These are phyloP conservation scores for Tetrao urogallus DNA, from an alignment of 2,113 vertebrate genomes.

Conservation along the genomic window DNA sequence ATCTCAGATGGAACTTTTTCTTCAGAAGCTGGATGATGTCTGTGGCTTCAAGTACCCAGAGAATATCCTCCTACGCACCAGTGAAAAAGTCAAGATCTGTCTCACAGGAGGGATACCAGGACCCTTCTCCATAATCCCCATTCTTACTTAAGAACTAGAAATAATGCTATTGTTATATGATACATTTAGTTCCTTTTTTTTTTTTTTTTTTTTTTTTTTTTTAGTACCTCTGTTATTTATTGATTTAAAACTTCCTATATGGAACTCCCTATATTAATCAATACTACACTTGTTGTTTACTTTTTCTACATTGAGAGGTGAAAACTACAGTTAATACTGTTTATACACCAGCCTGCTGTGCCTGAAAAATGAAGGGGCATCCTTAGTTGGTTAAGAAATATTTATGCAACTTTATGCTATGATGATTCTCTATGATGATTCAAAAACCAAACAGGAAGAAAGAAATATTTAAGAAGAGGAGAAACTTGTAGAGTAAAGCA, in stretches of 20 bases:
- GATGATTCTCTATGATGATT: not conserved
- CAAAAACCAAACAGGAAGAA: not conserved
- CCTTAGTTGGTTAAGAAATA: not conserved
- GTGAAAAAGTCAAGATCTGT: not conserved
- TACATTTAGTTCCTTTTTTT: not conserved
- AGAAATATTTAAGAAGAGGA: not conserved
- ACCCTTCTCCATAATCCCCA: not conserved
- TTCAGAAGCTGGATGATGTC: not conserved
- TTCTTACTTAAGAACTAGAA: not conserved
- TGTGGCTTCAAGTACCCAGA: not conserved
- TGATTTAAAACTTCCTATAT: not conserved
- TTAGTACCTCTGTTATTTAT: not conserved
- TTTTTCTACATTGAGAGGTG: not conserved
- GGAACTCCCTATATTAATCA: not conserved
- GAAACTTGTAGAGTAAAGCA: not conserved
- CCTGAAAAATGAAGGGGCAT: rapidly evolving
- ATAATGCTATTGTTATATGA: not conserved
- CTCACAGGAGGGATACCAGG: not conserved
- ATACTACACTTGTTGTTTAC: not conserved
- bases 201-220: not conserved
- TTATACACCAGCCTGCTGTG: not conserved
- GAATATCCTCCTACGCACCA: not conserved
- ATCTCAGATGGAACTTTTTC: not conserved
- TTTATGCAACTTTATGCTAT: not conserved
- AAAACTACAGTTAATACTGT: not conserved